Percentiles rank a stretch among this genome's conserved stretches.
Conservation (phyloP, 2,888 invertebrate genomes). For the Herminia tarsipennalis region DNA sequence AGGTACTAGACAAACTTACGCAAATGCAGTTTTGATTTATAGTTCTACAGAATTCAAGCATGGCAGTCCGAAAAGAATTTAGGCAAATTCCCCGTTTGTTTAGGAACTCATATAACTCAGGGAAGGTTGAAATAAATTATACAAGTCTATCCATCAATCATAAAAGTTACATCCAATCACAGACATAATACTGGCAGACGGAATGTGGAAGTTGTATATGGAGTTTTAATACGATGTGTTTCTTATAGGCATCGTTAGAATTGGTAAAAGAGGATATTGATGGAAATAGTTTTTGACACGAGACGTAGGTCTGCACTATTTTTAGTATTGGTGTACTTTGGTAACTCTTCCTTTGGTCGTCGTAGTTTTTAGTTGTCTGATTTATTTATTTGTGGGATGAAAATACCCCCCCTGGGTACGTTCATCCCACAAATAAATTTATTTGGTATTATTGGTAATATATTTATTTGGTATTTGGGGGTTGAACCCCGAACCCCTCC, state of each 20-base stretch:
- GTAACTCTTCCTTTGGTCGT: background rate
- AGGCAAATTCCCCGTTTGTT: conserved; percentile 28
- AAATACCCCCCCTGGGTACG: no score
- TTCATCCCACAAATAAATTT: no score
- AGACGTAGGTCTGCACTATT: background rate
- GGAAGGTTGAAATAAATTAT: conserved; percentile 41
- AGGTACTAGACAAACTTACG: conserved; percentile 17
- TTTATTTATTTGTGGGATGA: no score
- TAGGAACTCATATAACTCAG: conserved; percentile 23
- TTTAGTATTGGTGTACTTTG: background rate
- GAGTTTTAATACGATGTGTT: conserved; percentile 9
- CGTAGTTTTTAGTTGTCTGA: no score
- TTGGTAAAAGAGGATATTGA: background rate
- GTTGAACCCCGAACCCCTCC: no score
- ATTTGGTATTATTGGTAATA: no score
- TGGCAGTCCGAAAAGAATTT: conserved; percentile 19
- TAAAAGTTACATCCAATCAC: conserved; percentile 33
- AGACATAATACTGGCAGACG: conserved; percentile 29
- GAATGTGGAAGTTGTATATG: conserved; percentile 9
- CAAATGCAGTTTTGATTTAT: conserved; percentile 40
- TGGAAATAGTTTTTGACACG: conserved; percentile 9
- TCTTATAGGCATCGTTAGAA: background rate
- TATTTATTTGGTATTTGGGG: no score
- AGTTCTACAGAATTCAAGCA: conserved; percentile 12
- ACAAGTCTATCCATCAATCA: conserved; percentile 47